Evolutionary conservation across 2,113 vertebrate genomes (phyloP), one percentile per base, ranked within the genome.

Genomic region (Alaudala cheleensis): DNA sequence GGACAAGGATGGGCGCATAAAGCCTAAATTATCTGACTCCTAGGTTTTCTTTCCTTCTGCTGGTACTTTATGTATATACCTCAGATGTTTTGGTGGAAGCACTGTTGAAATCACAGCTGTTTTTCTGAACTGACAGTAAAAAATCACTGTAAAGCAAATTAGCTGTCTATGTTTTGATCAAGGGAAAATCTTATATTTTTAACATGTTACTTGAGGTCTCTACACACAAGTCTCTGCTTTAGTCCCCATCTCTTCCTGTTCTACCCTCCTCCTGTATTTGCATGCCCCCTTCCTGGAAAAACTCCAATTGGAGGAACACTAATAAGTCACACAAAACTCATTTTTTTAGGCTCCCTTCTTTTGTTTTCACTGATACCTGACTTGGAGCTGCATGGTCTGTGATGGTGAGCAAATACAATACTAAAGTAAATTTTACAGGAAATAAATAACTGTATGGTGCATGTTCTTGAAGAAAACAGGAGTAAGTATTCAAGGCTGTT

Each of bases 61-160:
- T 67, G 8, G 2, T 60, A 18, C 13, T 54, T 4, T 14, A 50
- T 24, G 5, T 2, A 1, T 17, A 2, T 45, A 54, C 6, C 33
- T 80, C 67, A 28, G 23, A 8, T 37, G 29, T 4, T 79, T 31
- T 54, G 22, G 28, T 47, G 18, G 8, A 67, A 76, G 9, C 8
- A 31, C 7, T 62, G 31, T 44, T 80, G 21, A 71, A 70, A 86
- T 71, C n/a, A 61, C 6, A 33, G 14, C 5, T 50, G 3, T 28
- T 86, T 89, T 67, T 67, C 29, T 80, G 28, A 86, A 76, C 2
- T 47, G 18, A 16, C 5, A 8, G 7, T 14, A 42, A 60, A 61
- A 73, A 90, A 65, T 23, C 10, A 33, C 2, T 42, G 26, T 49
- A 34, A 25, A 66, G 5, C 1, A 34, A 70, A 56, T 28, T 18